Percentiles rank a stretch among this genome's conserved stretches.
Evolutionary conservation across 1,140 invertebrate species (phyloP).

Genomic region (Lepidurus packardi): DNA sequence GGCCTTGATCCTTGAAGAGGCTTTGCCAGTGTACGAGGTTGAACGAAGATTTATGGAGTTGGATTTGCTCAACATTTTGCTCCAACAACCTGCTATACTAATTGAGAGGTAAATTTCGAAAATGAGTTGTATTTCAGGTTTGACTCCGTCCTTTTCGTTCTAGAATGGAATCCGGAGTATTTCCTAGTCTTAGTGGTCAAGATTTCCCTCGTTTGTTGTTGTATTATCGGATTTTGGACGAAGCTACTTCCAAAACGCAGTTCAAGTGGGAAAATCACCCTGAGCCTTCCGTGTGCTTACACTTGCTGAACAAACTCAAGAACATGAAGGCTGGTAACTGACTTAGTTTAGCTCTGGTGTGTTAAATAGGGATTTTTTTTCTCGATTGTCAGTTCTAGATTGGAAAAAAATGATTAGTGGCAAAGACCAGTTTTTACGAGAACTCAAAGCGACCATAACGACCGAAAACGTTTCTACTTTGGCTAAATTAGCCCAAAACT

Average conservation of each 20-base stretch:
- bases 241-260: background rate
- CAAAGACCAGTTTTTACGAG: constrained; percentile 23
- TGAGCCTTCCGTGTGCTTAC: background rate
- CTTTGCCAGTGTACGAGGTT: background rate
- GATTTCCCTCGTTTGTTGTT: constrained; percentile 28
- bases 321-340: background rate
- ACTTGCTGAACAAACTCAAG: constrained; percentile 28
- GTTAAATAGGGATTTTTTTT: background rate
- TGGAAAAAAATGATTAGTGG: constrained; percentile 26
- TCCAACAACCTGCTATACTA: background rate
- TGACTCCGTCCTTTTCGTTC: background rate
- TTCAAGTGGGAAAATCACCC: background rate
- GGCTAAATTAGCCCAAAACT: constrained; percentile 29
- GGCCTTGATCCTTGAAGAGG: constrained; percentile 30
- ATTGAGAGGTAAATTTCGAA: background rate
- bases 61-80: background rate
- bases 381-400: constrained; percentile 15
- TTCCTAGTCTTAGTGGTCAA: constrained; percentile 27
- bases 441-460: constrained; percentile 8
- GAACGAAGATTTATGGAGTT: constrained; percentile 2
- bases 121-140: background rate
- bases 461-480: constrained; percentile 26
- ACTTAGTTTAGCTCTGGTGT: background rate
- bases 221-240: constrained; percentile 23
- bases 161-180: constrained; percentile 26